phyloP scores from a whole-genome alignment of 2,113 vertebrate species.

The Cyphomyrus plagiostoma region DNA sequence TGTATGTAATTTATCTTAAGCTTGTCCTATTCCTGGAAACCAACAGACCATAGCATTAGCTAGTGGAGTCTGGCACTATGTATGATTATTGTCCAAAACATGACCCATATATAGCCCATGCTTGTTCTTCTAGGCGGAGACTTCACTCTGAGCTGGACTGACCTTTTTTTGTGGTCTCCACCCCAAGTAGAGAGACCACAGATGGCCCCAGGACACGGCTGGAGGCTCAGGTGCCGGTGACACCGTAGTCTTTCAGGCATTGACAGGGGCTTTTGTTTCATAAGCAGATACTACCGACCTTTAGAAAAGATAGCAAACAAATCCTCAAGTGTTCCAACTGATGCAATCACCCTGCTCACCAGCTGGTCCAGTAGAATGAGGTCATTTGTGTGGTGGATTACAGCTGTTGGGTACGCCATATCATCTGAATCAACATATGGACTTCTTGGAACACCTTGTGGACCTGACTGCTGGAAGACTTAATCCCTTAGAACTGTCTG shows the following conservation, averaged over 20 bases:
- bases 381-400: background rate
- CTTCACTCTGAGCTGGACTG: background rate
- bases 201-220: constrained; percentile 36
- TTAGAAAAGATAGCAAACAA: background rate
- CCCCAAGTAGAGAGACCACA: constrained; percentile 21
- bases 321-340: background rate
- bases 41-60: background rate
- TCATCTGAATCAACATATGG: background rate
- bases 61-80: background rate
- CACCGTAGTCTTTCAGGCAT: constrained; percentile 29
- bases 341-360: background rate
- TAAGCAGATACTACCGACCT: background rate
- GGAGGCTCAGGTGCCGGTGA: constrained; percentile 42
- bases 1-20: background rate
- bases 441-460: background rate
- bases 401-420: background rate
- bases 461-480: background rate
- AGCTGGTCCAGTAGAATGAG: background rate
- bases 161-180: background rate
- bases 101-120: background rate
- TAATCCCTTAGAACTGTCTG: background rate
- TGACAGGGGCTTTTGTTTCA: constrained; percentile 37
- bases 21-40: background rate
- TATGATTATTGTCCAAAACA: background rate
- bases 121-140: background rate